Percentiles rank a stretch among this genome's conserved stretches.
phyloP scores from a whole-genome alignment of 2,888 invertebrate species.

The Spicauda simplicius region DNA sequence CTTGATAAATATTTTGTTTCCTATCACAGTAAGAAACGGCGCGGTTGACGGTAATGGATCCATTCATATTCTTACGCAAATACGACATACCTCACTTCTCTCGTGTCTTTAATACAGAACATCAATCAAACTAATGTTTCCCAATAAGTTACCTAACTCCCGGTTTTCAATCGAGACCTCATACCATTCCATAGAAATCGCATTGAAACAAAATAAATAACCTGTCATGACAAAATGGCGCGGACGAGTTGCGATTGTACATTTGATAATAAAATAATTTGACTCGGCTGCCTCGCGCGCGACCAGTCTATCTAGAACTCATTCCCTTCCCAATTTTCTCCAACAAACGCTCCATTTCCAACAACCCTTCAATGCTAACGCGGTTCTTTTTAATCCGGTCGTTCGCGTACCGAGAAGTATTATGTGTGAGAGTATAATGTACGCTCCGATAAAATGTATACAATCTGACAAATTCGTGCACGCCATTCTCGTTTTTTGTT shows the following conservation, averaged over 20 bases:
- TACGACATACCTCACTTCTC: slow-evolving; percentile 1
- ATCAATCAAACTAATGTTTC: slow-evolving; percentile 32
- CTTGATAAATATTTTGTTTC: not conserved
- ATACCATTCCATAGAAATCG: slow-evolving; percentile 38
- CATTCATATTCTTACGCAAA: slow-evolving; percentile 24
- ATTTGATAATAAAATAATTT: slow-evolving; percentile 69
- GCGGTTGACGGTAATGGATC: slow-evolving; percentile 8
- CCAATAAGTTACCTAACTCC: slow-evolving; percentile 36
- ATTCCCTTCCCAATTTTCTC: slow-evolving; percentile 23
- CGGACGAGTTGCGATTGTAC: slow-evolving; percentile 56
- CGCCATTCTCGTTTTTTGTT: slow-evolving; percentile 32
- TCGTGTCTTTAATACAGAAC: slow-evolving; percentile 9
- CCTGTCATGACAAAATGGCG: slow-evolving; percentile 52
- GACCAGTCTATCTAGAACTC: slow-evolving; percentile 53
- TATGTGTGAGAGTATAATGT: slow-evolving; percentile 56
- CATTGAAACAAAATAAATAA: slow-evolving; percentile 66
- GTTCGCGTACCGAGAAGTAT: slow-evolving; percentile 13
- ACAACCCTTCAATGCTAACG: slow-evolving; percentile 33
- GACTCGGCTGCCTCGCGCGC: slow-evolving; percentile 50
- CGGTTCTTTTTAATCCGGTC: slow-evolving; percentile 26
- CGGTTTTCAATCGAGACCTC: slow-evolving; percentile 31
- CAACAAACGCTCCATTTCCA: slow-evolving; percentile 27
- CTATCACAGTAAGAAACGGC: not conserved
- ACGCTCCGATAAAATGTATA: slow-evolving; percentile 34
- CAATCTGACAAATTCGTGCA: slow-evolving; percentile 37